Evolutionary conservation across 53 echinoderm and acorn worm genomes (phyloP).

Genomic region (Luidia sarsii): DNA sequence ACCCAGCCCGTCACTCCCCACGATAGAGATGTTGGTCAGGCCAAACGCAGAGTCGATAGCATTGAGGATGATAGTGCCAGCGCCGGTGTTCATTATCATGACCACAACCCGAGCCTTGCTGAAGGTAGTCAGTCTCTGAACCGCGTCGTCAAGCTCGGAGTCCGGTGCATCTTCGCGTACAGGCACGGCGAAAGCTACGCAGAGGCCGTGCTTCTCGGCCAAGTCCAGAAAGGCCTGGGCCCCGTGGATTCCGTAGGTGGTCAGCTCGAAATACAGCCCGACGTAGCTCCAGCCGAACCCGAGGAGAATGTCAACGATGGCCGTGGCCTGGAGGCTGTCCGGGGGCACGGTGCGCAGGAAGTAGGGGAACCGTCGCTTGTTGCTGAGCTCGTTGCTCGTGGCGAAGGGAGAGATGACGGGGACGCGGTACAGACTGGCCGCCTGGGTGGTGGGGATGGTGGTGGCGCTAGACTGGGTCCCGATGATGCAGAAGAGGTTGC

Average conservation of each 20-base stretch:
- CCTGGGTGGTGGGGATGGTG: constrained; percentile 2
- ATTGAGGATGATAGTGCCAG: background rate
- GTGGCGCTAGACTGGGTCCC: constrained; percentile 24
- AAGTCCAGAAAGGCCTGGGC: constrained; percentile 40
- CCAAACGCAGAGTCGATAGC: constrained; percentile 8
- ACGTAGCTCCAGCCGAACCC: constrained; percentile 50
- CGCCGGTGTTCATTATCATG: background rate
- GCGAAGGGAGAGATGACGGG: constrained; percentile 33
- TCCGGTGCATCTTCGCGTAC: constrained; percentile 1
- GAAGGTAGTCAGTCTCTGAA: constrained; percentile 16
- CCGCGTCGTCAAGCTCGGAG: constrained; percentile 7
- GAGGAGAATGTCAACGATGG: constrained; percentile 49
- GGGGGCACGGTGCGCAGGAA: constrained; percentile 61
- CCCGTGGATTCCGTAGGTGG: constrained; percentile 56
- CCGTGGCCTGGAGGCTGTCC: constrained; percentile 43
- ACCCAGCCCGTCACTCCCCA: constrained; percentile 50
- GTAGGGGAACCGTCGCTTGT: constrained; percentile 44
- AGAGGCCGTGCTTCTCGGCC: constrained; percentile 31
- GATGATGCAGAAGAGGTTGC: constrained; percentile 6
- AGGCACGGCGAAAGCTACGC: constrained; percentile 44
- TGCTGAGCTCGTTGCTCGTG: constrained; percentile 39
- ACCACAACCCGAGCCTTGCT: constrained; percentile 50
- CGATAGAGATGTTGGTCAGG: constrained; percentile 13
- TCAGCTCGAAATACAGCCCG: constrained; percentile 11
- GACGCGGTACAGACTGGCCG: constrained; percentile 12